Percentiles rank a stretch among this genome's conserved stretches.
These are phyloP conservation scores for Luffia ferchaultella DNA, from an alignment of 2,888 invertebrate genomes.

Conservation along the genomic window DNA sequence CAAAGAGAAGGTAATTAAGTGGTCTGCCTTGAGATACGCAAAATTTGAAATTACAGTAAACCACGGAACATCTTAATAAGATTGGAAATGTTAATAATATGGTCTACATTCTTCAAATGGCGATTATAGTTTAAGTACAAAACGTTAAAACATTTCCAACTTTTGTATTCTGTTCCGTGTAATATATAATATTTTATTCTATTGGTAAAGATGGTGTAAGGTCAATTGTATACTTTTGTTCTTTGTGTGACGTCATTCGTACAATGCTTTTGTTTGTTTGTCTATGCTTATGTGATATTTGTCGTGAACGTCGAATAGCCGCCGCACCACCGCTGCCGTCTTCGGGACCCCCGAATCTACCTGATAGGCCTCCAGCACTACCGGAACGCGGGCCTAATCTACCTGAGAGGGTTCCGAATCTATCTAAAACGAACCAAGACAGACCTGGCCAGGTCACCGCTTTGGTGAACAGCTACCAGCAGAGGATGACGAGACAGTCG, in stretches of 20 bases:
- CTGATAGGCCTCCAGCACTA: conserved; percentile 19
- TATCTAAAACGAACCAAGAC: conserved; percentile 5
- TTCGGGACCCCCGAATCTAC: conserved; percentile 25
- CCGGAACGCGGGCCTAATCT: conserved; percentile 24
- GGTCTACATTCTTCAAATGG: too few species aligned
- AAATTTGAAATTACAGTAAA: not conserved
- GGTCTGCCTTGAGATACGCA: conserved; percentile 7
- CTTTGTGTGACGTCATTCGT: too few species aligned
- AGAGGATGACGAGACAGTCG: conserved; percentile 30
- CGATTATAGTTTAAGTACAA: too few species aligned
- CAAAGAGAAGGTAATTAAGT: conserved; percentile 48
- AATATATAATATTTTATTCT: too few species aligned
- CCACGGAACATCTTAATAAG: too few species aligned
- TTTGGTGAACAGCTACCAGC: conserved; percentile 51
- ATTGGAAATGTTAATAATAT: too few species aligned
- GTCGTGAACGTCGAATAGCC: not conserved
- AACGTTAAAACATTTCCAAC: too few species aligned
- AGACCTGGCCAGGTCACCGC: conserved; percentile 28
- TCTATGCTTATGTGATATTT: not conserved
- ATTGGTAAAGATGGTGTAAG: too few species aligned
- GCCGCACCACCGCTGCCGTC: conserved; percentile 40
- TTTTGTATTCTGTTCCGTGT: too few species aligned
- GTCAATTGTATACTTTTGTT: too few species aligned
- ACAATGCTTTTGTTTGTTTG: too few species aligned
- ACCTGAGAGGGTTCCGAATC: conserved; percentile 18